Base-by-base conservation (phyloP, 64 coral and sea anemone genomes). In the Montipora sp. region DNA sequence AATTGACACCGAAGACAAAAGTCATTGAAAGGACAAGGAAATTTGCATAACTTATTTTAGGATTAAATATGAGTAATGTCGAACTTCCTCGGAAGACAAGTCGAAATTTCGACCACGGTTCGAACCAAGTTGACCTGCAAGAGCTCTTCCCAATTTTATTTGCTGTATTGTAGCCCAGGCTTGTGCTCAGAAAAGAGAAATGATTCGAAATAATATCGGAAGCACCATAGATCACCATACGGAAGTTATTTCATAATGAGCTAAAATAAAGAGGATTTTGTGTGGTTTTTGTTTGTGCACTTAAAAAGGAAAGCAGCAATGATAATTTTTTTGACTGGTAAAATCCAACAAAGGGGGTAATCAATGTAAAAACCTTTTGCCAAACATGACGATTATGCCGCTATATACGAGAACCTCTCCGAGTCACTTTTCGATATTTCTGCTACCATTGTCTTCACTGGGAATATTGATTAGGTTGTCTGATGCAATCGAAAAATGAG, bases 1-100 rank as follows among this genome's bases (percentile, higher is more conserved):
- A 21, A 19, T 47, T 85, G 82, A 71, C 65, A 71, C 68, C 22
- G 49, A 21, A 18, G n/a, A 68, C 66, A 85, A 12, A 16, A 11
- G 18, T 68, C 46, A 85, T 72, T 45, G 65, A 48, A 85, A 46
- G 1, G 19, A 18, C 0, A 71, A 11, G 18, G 22, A 50, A 47
- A 85, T 85, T 85, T 85, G 65, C 82, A 85, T 85, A 85, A 84
- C 82, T 47, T 16, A 84, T 48, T 27, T 14, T 70, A 20, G 10
- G 16, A 45, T 70, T 85, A 63, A 65, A 50, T 48, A 9, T n/a
- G 5, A 83, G 4, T 7, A 47, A 45, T 14, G 24, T 14, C 13
- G 11, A 5, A 19, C 75, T 77, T 77, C 48, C 46, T 13, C 5
- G 46, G 44, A 77, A 49, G 59, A 63, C 9, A 63, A 15, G 5